Evolutionary conservation across 1,140 invertebrate genomes (phyloP), one percentile per base, ranked within the genome.

Genomic region (Papilio polytes): DNA sequence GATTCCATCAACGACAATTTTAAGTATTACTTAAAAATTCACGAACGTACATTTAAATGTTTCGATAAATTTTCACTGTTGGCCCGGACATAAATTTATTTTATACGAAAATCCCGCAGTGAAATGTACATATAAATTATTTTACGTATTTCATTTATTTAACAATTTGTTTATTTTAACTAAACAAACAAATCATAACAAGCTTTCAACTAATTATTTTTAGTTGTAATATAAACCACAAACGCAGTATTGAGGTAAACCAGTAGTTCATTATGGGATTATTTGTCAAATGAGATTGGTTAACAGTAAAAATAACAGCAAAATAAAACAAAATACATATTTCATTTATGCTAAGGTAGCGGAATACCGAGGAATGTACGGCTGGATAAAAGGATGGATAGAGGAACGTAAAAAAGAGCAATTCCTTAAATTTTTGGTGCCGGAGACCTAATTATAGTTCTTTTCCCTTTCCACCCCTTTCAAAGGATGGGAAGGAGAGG

Each of bases 21-120:
- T 63, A 63, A 63, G 59, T 63, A 63, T 63, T 26, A 63, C 59
- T 63, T 63, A 63, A 63, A 63, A 63, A 63, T 59, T 26, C 20
- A 63, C 59, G 59, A 63, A 63, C 56, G 56, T 26, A 22, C 56
- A 63, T 63, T 63, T 63, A 63, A 63, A 63, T 63, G 59, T 63
- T 63, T 22, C 59, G 22, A 63, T 63, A 63, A 63, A 63, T 63
- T 63, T 63, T 26, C 20, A 63, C 59, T 63, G 59, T 63, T 22
- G 9, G 20, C 36, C 59, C 20, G 59, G 20, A 63, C 59, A 6
- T 63, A 63, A 9, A 63, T 63, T 63, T 63, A 22, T 22, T 63
- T 63, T 26, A 22, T 22, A 22, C 20, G 59, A 63, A 63, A 63
- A 63, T 63, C 59, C 59, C 8, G 59, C 3, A 22, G 8, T 26